These are phyloP conservation scores for Sarcophaga carnaria DNA, from an alignment of 2,888 invertebrate genomes.

Conservation along the genomic window DNA sequence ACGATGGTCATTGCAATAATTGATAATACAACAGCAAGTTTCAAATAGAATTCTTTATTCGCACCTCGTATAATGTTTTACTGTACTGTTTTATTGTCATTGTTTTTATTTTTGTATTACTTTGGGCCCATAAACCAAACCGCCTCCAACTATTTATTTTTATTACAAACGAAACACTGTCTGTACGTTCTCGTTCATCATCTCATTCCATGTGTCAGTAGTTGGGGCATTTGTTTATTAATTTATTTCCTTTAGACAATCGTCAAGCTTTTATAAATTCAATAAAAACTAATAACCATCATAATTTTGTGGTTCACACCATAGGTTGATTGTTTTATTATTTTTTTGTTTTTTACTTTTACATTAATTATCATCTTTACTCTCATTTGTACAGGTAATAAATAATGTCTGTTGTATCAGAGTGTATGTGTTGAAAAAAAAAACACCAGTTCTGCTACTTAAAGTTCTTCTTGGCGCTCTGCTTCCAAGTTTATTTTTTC, in stretches of 20 bases:
- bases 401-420: not conserved
- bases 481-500: not conserved
- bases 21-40: too few species aligned
- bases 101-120: conserved; percentile 56
- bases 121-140: conserved; percentile 51
- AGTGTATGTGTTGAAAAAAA: not conserved
- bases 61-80: conserved; percentile 28
- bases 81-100: conserved; percentile 52
- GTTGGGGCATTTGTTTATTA: conserved; percentile 10
- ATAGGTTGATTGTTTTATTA: conserved; percentile 14
- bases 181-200: not conserved
- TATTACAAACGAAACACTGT: conserved; percentile 8
- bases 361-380: conserved; percentile 21
- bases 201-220: conserved; percentile 3
- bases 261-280: conserved; percentile 38
- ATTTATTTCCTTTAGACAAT: not conserved
- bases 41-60: not conserved
- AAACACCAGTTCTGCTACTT: not conserved
- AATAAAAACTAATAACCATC: conserved; percentile 35
- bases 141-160: conserved; percentile 45
- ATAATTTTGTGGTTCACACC: conserved; percentile 60
- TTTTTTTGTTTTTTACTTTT: not conserved
- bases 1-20: not conserved
- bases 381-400: not conserved
- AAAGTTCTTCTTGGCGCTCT: not conserved